These are phyloP conservation scores for Umimayanthus chanpuru DNA, from an alignment of 92 coral and sea anemone species.

Conservation along the genomic window DNA sequence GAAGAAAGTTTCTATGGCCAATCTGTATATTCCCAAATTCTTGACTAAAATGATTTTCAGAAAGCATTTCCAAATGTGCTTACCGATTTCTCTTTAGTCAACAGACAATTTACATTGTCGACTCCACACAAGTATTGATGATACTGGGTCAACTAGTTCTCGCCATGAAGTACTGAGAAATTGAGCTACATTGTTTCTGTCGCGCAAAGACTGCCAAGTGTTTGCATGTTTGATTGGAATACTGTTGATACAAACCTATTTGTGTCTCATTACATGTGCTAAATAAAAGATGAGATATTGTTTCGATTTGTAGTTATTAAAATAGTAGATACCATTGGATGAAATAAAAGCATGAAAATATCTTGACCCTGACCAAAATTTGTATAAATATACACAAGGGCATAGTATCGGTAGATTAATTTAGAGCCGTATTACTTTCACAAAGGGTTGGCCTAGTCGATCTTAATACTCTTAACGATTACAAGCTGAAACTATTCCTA, in stretches of 20 bases:
- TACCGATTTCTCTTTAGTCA: not conserved
- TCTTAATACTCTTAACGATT: not conserved
- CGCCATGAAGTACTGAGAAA: not conserved
- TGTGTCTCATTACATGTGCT: constrained; percentile 11
- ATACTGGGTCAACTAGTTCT: not conserved
- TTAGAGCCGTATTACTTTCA: not conserved
- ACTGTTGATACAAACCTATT: constrained; percentile 28
- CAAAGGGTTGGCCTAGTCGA: not conserved
- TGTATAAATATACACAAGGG: constrained; percentile 3
- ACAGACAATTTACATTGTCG: not conserved
- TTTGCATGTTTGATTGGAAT: not conserved
- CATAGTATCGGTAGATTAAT: not conserved
- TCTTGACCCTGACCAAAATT: not conserved
- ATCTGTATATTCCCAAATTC: not conserved
- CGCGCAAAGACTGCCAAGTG: constrained; percentile 12
- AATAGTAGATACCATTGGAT: constrained; percentile 12
- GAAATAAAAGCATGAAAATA: not conserved
- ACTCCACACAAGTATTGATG: not conserved
- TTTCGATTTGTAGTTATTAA: constrained; percentile 34
- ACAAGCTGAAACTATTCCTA: not conserved
- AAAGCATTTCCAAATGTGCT: not conserved
- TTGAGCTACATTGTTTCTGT: not conserved
- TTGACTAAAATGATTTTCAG: not conserved
- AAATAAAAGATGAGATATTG: constrained; percentile 14
- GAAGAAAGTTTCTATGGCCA: not conserved